phyloP scores from a whole-genome alignment of 2,888 invertebrate genomes.

The Opisthograptis luteolata region DNA sequence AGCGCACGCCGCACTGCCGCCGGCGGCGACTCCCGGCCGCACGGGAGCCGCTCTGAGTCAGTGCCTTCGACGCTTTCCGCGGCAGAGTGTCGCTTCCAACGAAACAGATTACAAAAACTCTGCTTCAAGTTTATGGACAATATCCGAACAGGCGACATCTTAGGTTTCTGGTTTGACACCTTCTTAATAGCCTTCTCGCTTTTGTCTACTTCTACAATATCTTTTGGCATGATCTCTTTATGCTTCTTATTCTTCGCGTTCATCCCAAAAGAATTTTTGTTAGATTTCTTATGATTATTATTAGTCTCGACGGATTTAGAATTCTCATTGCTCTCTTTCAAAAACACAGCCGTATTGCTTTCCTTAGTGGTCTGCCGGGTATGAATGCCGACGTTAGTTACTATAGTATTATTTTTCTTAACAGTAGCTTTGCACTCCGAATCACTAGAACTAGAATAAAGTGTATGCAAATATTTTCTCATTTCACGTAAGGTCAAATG shows the following conservation, averaged over 20 bases:
- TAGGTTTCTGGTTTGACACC: slow-evolving; percentile 69
- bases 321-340: slow-evolving; percentile 66
- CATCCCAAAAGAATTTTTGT: slow-evolving; percentile 83
- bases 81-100: slow-evolving; percentile 80
- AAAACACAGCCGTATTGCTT: slow-evolving; percentile 53
- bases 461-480: slow-evolving; percentile 91
- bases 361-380: slow-evolving; percentile 64
- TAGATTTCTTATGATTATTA: slow-evolving; percentile 76
- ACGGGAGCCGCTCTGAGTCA: slow-evolving; percentile 58
- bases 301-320: slow-evolving; percentile 67
- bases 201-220: slow-evolving; percentile 67
- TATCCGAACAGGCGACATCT: slow-evolving; percentile 87
- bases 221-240: slow-evolving; percentile 66
- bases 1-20: slow-evolving; percentile 71
- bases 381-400: slow-evolving; percentile 72
- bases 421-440: slow-evolving; percentile 81
- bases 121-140: slow-evolving; percentile 92
- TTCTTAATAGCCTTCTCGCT: slow-evolving; percentile 69
- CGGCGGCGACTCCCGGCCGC: slow-evolving; percentile 62
- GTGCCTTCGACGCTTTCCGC: slow-evolving; percentile 51
- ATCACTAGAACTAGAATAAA: slow-evolving; percentile 91
- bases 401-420: slow-evolving; percentile 75
- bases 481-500: slow-evolving; percentile 94
- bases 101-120: slow-evolving; percentile 93
- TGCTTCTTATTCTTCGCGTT: slow-evolving; percentile 87